These are phyloP conservation scores for Torymus tubicola DNA, from an alignment of 2,888 invertebrate species.

Conservation along the genomic window DNA sequence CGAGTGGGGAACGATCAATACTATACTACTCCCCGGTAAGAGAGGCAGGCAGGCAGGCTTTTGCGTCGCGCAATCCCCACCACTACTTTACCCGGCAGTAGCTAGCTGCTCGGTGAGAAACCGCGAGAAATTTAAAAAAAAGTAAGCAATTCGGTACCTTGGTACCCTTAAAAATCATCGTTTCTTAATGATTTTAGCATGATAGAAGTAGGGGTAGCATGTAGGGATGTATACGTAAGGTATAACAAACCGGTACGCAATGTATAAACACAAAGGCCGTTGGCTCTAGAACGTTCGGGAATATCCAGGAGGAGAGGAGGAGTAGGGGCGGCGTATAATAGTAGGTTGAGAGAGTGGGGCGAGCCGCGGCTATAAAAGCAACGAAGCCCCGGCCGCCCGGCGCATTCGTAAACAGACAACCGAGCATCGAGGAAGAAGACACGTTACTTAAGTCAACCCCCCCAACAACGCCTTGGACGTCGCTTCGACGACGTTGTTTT, in stretches of 20 bases:
- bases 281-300: constrained; percentile 54
- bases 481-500: constrained; percentile 64
- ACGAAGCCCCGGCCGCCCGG: constrained; percentile 61
- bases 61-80: neutral
- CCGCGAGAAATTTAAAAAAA: no score
- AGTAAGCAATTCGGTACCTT: no score
- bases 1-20: constrained; percentile 69
- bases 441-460: constrained; percentile 44
- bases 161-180: no score
- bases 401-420: constrained; percentile 72
- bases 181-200: no score
- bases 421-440: constrained; percentile 64
- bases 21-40: constrained; percentile 38
- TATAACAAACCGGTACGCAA: neutral
- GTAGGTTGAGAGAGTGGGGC: constrained; percentile 51
- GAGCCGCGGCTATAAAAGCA: constrained; percentile 69
- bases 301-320: no score
- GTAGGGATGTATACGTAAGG: no score
- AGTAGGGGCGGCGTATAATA: no score
- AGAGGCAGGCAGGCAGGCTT: constrained; percentile 2
- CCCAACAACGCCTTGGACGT: constrained; percentile 56
- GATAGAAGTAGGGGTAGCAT: no score
- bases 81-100: no score
- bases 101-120: no score
- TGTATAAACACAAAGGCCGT: constrained; percentile 53